Evolutionary conservation across 2,113 vertebrate species (phyloP), one percentile per base, ranked within the genome.

Genomic region (Eubucco bourcierii): DNA sequence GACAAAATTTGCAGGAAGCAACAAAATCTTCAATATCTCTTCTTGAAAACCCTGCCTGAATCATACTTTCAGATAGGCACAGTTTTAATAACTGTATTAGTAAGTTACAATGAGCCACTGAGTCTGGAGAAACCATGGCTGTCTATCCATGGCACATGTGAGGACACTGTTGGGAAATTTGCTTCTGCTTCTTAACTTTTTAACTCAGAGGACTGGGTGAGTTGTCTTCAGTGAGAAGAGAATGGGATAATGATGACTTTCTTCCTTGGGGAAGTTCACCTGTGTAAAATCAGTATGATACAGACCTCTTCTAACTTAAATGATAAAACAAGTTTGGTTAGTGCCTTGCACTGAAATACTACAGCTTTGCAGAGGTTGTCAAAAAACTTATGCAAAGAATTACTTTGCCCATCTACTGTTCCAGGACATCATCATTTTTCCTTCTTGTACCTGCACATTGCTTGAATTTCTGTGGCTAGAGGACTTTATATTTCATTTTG

Each of bases 361-460:
- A 29, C 6, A 47, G 33, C 25, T 76, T 53, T 0, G 0, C 28
- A 63, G n/a, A 74, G 10, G 7, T 31, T 90, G 85, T 34, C 46
- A 59, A 64, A 90, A 46, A 44, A 52, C 16, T 76, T 25, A 3
- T 71, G 33, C 1, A 12, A 93, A 44, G 31, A 95, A 87, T 46
- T 53, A 66, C 25, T 85, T 64, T 52, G 63, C 24, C 64, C 64
- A 68, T 29, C 15, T 29, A 52, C 8, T 56, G 67, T 63, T 60
- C 24, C 50, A 82, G 15, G 34, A 73, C 27, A 80, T 33, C 29
- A 56, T 28, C 16, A 47, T 70, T 86, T 80, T 59, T 39, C 6
- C 9, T 80, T 60, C 18, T 41, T 55, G 37, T 28, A 80, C 9
- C 31, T 8, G 4, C 1, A 1, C 0, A 0, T 41, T 85, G 28